phyloP scores from a whole-genome alignment of 2,113 vertebrate genomes.

The Callipepla californica region DNA sequence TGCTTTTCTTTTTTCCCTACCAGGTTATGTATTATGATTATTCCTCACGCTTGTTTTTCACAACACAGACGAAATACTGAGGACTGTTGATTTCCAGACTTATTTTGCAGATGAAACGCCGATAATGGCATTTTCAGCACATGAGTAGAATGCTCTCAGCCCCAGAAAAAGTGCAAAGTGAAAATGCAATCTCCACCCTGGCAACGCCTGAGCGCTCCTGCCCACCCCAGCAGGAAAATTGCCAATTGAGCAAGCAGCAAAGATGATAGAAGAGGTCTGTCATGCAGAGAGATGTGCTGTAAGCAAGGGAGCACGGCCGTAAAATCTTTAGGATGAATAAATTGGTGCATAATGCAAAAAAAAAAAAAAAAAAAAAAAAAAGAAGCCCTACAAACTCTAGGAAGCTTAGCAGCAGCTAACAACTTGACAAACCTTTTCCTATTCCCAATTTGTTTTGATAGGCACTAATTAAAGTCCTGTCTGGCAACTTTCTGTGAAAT shows the following conservation, averaged over 20 bases:
- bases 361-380: neutral
- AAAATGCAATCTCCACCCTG: conserved; percentile 58
- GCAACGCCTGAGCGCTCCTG: conserved; percentile 45
- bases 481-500: conserved; percentile 35
- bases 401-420: neutral
- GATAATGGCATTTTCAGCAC: conserved; percentile 8
- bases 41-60: conserved; percentile 13
- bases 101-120: conserved; percentile 26
- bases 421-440: conserved; percentile 34
- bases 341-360: conserved; percentile 10
- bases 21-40: neutral
- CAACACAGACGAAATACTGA: neutral
- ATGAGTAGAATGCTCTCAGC: conserved; percentile 3
- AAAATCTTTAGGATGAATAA: conserved; percentile 62
- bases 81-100: neutral
- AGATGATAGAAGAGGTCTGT: conserved; percentile 67
- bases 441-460: conserved; percentile 60
- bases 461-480: conserved; percentile 59
- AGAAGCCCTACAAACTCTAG: neutral
- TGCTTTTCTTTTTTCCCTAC: neutral
- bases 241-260: conserved; percentile 8
- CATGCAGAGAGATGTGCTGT: conserved; percentile 66
- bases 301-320: conserved; percentile 52
- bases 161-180: conserved; percentile 6
- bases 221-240: conserved; percentile 65